Conservation (phyloP, 2,113 vertebrate species). For the Pipra filicauda region DNA sequence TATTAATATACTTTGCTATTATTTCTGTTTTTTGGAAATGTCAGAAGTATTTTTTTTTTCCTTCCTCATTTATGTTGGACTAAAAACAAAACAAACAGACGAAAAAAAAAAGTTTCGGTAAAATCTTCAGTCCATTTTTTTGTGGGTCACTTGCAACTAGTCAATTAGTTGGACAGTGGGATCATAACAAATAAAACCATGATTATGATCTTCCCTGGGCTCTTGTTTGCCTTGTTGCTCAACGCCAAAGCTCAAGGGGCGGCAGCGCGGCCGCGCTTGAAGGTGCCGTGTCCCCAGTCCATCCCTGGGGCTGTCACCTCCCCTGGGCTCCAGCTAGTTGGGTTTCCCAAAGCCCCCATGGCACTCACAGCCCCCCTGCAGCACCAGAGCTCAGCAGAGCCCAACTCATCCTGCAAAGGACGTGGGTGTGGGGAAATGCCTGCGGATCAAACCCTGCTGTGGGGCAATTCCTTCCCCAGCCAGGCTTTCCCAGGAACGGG, state of each 20-base stretch:
- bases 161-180: slow-evolving; percentile 66
- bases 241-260: background rate
- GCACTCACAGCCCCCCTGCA: background rate
- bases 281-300: background rate
- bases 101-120: slow-evolving; percentile 34
- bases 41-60: slow-evolving; percentile 75
- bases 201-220: slow-evolving; percentile 36
- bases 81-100: slow-evolving; percentile 9
- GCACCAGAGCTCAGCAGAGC: fast-evolving
- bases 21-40: slow-evolving; percentile 79
- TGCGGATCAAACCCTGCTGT: fast-evolving
- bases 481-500: background rate
- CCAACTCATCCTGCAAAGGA: fast-evolving
- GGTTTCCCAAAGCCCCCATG: background rate
- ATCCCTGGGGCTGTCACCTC: background rate
- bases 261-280: fast-evolving
- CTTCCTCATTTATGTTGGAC: slow-evolving; percentile 76
- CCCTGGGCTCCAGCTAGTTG: background rate
- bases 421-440: fast-evolving
- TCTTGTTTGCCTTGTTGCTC: slow-evolving; percentile 49
- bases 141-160: slow-evolving; percentile 70
- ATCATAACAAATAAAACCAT: slow-evolving; percentile 74
- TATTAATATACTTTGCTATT: slow-evolving; percentile 77
- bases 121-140: slow-evolving; percentile 65
- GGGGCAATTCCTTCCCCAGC: fast-evolving